These are phyloP conservation scores for Yoshiicerus persimilis DNA, from an alignment of 1,140 invertebrate genomes.

Conservation along the genomic window DNA sequence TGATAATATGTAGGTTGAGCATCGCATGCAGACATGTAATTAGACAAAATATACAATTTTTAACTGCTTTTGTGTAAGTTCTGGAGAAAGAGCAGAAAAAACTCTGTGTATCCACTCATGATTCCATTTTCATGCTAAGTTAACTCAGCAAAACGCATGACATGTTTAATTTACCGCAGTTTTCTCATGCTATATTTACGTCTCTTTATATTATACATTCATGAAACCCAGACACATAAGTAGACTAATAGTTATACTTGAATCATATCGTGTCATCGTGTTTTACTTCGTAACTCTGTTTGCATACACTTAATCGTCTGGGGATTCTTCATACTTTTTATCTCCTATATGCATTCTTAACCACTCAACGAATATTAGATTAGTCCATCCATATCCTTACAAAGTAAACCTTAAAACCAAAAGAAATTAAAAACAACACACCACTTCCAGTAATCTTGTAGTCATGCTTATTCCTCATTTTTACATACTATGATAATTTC, in stretches of 20 bases:
- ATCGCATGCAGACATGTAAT: conserved; percentile 12
- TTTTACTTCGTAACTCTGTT: conserved; percentile 8
- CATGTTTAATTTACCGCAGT: conserved; percentile 20
- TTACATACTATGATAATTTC: no score
- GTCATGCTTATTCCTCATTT: no score
- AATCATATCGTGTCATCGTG: conserved; percentile 20
- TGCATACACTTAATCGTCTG: conserved; percentile 12
- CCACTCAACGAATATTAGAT: no score
- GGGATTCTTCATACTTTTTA: not conserved
- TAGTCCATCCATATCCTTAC: no score
- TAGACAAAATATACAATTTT: conserved; percentile 19
- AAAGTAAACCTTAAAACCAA: not conserved
- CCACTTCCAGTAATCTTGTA: no score
- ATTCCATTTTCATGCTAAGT: conserved; percentile 22
- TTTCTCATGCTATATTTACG: conserved; percentile 5
- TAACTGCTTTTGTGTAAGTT: conserved; percentile 12
- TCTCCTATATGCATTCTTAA: not conserved
- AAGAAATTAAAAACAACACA: not conserved
- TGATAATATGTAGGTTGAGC: not conserved
- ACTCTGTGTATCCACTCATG: not conserved
- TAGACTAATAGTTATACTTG: conserved; percentile 10
- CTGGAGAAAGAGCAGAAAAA: not conserved
- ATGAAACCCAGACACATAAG: conserved; percentile 1
- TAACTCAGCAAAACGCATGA: conserved; percentile 22
- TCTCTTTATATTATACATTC: conserved; percentile 15